Base-by-base conservation (phyloP, 2,797 vertebrate species). In the Lacerta bilineata region DNA sequence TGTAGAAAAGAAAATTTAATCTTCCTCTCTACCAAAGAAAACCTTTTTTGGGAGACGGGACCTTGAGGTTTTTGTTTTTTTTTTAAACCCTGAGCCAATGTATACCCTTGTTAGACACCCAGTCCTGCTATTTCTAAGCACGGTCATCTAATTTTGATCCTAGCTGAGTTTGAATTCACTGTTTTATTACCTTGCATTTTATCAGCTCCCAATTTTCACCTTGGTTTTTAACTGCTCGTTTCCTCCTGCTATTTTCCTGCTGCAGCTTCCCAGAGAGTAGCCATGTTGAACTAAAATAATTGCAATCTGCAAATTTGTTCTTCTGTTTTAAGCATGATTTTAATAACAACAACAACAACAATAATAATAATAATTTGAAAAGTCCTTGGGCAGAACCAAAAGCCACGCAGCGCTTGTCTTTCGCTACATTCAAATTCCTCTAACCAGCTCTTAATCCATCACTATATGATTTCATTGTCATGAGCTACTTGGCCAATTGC, bases 141-240 rank as follows among this genome's bases (percentile, higher is more conserved):
- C 55, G 66, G 55, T 72, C 27, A 25, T 2, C 69, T 74, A 84
- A 20, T 69, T 41, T 15, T 61, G 76, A 84, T 84, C 78, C 87
- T 86, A 84, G 76, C 9, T 86, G 68, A 41, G 36, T 79, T 64
- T 78, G 10, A 86, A 50, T 82, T 39, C 6, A 41, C 27, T 43
- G n/a, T 15, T 36, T 85, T 64, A 46, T 89, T 93, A 77, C 75
- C 46, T n/a, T 82, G 66, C 88, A 86, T 92, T 92, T 92, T 80
- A 76, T 92, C 84, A 91, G 80, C 11, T 90, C 33, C 68, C 87
- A 92, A 84, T 87, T 79, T 39, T 89, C 83, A 90, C 83, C 83
- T 88, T 43, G 61, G 0, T 0, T 71, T 74, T 50, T 80, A 36
- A 46, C 29, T 88, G 77, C 79, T 89, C 46, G 61, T 2, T 8